Evolutionary conservation across 1,140 invertebrate genomes (phyloP).

Genomic region (Ceratina australensis): DNA sequence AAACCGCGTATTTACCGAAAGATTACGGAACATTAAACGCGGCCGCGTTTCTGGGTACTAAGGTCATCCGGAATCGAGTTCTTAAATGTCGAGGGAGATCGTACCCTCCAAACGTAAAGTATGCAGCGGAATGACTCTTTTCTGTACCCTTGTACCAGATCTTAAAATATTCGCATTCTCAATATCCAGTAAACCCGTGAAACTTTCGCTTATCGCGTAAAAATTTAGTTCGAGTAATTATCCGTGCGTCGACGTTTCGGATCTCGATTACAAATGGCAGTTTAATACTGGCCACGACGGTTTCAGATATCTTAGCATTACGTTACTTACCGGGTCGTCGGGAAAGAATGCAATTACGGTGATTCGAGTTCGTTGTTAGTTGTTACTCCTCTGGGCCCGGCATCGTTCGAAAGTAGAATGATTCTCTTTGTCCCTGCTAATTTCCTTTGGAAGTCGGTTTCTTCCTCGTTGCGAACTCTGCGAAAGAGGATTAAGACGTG

Average conservation of each 20-base stretch:
- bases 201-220: no score
- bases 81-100: neutral
- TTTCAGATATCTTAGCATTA: neutral
- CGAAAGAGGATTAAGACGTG: neutral
- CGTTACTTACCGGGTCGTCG: neutral
- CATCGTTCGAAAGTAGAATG: constrained; percentile 1
- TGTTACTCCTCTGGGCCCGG: neutral
- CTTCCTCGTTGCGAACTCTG: neutral
- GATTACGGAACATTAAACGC: constrained; percentile 23
- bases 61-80: neutral
- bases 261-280: neutral
- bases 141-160: no score
- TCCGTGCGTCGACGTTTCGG: no score
- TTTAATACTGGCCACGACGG: neutral
- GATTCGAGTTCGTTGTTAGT: constrained; percentile 9
- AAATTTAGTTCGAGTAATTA: no score
- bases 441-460: constrained; percentile 10
- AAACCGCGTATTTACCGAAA: constrained; percentile 29
- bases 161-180: no score
- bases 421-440: constrained; percentile 19
- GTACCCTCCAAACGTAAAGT: neutral
- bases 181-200: no score
- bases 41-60: neutral
- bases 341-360: constrained; percentile 24
- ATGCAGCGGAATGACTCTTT: no score